Conservation (phyloP, 2,113 vertebrate genomes). For the Mionectes macconnelli region DNA sequence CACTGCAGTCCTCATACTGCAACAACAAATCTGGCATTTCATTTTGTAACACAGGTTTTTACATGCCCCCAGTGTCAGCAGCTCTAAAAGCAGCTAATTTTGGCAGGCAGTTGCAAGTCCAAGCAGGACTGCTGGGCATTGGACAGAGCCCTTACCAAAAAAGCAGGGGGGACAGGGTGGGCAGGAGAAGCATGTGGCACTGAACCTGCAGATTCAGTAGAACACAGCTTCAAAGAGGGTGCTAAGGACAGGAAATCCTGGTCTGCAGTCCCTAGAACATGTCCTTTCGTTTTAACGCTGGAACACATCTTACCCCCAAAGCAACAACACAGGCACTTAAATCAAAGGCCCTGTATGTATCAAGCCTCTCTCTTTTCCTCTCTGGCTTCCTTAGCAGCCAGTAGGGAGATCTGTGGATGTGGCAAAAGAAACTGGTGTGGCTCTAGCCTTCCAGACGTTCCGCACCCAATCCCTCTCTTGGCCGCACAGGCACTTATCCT, state of each 20-base stretch:
- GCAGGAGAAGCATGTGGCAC: not conserved
- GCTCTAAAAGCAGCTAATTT: not conserved
- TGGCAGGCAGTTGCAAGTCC: not conserved
- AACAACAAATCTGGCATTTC: not conserved
- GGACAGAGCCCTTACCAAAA: not conserved
- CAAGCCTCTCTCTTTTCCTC: not conserved
- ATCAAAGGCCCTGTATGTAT: not conserved
- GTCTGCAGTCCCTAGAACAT: not conserved
- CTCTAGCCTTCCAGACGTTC: not conserved
- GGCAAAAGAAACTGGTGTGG: not conserved
- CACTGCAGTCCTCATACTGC: not conserved
- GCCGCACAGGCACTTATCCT: not conserved
- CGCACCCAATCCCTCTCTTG: not conserved
- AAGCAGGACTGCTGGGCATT: not conserved
- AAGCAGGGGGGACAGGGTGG: too few relatives aligned
- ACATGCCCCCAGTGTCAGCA: not conserved
- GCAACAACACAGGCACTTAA: rapidly evolving
- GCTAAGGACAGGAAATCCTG: not conserved
- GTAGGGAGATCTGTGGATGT: not conserved
- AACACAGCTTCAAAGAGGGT: not conserved
- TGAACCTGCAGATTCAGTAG: not conserved
- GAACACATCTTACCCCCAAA: not conserved
- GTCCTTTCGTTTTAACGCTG: not conserved
- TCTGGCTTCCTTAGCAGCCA: not conserved
- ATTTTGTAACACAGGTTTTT: not conserved